Base-by-base conservation (phyloP, 1,140 invertebrate species). In the Drosophila kikkawai region DNA sequence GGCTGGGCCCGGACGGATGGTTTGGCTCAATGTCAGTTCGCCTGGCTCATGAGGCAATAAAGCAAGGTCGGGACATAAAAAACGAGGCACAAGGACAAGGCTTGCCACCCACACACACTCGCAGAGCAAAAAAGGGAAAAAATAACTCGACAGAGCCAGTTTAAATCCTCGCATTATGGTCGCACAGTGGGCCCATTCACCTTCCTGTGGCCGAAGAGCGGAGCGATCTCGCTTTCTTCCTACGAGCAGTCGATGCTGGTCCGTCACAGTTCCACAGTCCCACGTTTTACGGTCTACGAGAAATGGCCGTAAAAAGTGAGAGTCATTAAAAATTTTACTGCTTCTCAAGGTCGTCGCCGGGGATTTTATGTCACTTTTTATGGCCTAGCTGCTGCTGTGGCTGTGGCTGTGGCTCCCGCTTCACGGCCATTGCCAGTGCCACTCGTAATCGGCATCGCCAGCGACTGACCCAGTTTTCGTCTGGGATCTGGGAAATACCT, bases 291-390 rank as follows among this genome's bases (percentile, higher is more conserved):
- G 76, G 74, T 85, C 87, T 85, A 75, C 85, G 71, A 85, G 78
- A 85, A 80, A 75, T 90, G 82, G 73, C 74, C 69, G 79, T 91
- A 92, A 90, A 91, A 92, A 92, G 91, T 92, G 84, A 92, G 91
- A 92, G 91, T 83, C 87, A 92, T 92, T 92, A 92, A 91, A 91
- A 91, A 91, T 84, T 92, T 92, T 92, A 91, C 87, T 83, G 80
- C 88, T 88, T 90, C 78, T 86, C 91, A 92, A 92, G 91, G 91
- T 90, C 91, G 91, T 91, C 87, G 84, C 70, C 45, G 70, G 70
- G 82, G 68, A 77, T 92, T 92, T 91, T 91, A 92, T 91, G 83
- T 75, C 74, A 76, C 70, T 83, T 90, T 84, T 90, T 88, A 90
- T 79, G 79, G 70, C 73, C 45, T 65, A 68, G 73, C 57, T 55